Conservation (phyloP, 2,888 invertebrate genomes). For the Perithous albicinctus region DNA sequence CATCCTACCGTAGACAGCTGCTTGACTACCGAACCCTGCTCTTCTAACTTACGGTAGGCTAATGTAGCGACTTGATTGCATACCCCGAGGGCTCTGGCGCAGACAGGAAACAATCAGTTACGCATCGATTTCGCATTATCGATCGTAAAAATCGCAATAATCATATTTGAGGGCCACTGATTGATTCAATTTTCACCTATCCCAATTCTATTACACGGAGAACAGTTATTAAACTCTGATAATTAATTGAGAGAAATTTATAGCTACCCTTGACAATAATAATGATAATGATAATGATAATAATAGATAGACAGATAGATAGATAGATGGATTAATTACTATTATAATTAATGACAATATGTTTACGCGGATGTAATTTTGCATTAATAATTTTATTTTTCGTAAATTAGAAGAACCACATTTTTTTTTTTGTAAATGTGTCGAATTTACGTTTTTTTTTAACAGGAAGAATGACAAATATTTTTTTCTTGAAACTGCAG, state of each 20-base stretch:
- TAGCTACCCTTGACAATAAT: no score
- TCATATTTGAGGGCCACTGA: background rate
- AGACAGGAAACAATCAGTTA: conserved; percentile 5
- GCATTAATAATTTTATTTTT: no score
- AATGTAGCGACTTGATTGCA: conserved; percentile 11
- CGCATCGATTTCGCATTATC: conserved; percentile 3
- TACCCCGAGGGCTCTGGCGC: background rate
- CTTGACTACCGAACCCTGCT: background rate
- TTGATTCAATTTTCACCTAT: background rate
- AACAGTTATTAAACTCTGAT: background rate
- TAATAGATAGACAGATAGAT: no score
- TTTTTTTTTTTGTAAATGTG: no score
- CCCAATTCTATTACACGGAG: background rate
- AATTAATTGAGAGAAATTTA: background rate
- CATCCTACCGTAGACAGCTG: conserved; percentile 65
- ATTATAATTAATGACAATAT: no score
- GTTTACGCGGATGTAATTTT: no score
- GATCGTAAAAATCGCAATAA: background rate
- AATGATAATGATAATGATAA: no score
- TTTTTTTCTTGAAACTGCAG: no score
- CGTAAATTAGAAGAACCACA: no score
- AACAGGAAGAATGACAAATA: no score
- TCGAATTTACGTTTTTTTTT: no score
- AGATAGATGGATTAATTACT: no score
- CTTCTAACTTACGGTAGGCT: conserved; percentile 11